Evolutionary conservation across 2,888 invertebrate species (phyloP).

Genomic region (Acronicta alni): DNA sequence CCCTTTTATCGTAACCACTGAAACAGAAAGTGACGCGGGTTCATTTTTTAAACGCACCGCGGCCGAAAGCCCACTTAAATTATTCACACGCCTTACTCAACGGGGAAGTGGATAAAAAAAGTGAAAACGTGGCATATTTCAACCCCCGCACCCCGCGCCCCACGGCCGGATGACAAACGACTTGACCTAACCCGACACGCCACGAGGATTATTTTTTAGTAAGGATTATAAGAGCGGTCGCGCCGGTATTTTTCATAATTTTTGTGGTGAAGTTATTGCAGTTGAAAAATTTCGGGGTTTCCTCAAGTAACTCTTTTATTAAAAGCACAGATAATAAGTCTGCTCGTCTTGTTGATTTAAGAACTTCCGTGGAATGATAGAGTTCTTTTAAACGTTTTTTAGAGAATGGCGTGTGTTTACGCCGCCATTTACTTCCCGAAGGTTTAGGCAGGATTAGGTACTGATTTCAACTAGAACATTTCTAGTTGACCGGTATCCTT

Average conservation of each 20-base stretch:
- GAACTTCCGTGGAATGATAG: slow-evolving; percentile 1
- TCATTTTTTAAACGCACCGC: slow-evolving; percentile 69
- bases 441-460: too few species aligned
- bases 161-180: slow-evolving; percentile 65
- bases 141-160: slow-evolving; percentile 32
- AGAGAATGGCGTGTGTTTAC: too few species aligned
- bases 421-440: too few species aligned
- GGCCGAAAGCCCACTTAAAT: slow-evolving; percentile 72
- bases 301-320: slow-evolving; percentile 30
- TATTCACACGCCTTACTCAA: slow-evolving; percentile 73
- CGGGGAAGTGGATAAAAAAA: slow-evolving; percentile 67
- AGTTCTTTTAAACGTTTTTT: too few species aligned
- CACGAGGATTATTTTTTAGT: slow-evolving; percentile 58
- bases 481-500: too few species aligned
- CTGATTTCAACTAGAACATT: too few species aligned
- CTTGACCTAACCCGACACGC: slow-evolving; percentile 60
- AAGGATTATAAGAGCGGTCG: slow-evolving; percentile 52
- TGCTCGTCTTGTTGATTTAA: slow-evolving; percentile 13
- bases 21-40: slow-evolving; percentile 57
- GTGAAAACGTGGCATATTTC: slow-evolving; percentile 73
- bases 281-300: slow-evolving; percentile 32
- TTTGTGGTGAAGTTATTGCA: slow-evolving; percentile 41
- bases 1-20: slow-evolving; percentile 48
- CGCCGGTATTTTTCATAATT: slow-evolving; percentile 51
- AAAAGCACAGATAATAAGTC: slow-evolving; percentile 30